Evolutionary conservation across 2,888 invertebrate genomes (phyloP).

Genomic region (Lampropteryx suffumata): DNA sequence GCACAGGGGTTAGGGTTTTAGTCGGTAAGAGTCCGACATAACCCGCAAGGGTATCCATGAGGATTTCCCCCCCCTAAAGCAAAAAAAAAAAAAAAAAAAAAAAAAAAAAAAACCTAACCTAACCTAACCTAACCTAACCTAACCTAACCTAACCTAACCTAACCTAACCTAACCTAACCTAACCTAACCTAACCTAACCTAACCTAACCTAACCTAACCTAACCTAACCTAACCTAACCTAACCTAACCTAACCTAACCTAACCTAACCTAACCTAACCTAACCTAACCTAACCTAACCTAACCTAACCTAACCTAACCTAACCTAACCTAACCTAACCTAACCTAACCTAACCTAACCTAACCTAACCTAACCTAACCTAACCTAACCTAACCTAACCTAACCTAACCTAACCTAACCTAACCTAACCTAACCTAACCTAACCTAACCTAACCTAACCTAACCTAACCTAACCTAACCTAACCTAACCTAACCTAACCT

Average conservation of each 20-base stretch:
- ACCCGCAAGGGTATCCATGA: too few species aligned
- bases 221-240: slow-evolving; percentile 13
- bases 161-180: slow-evolving; percentile 13
- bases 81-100: too few species aligned
- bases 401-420: slow-evolving; percentile 6
- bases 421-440: slow-evolving; percentile 12
- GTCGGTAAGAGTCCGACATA: too few species aligned
- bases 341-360: slow-evolving; percentile 13
- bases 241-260: slow-evolving; percentile 13
- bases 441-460: slow-evolving; percentile 13
- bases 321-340: slow-evolving; percentile 13
- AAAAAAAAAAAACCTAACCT: slow-evolving; percentile 13
- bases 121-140: slow-evolving; percentile 13
- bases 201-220: slow-evolving; percentile 13
- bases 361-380: slow-evolving; percentile 7
- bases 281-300: slow-evolving; percentile 13
- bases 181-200: slow-evolving; percentile 13
- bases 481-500: slow-evolving; percentile 19
- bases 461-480: slow-evolving; percentile 19
- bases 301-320: slow-evolving; percentile 13
- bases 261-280: slow-evolving; percentile 13
- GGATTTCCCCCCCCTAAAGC: too few species aligned
- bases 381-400: slow-evolving; percentile 13
- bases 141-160: slow-evolving; percentile 13
- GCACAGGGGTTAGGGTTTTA: too few species aligned